Base-by-base conservation (phyloP, 1,140 invertebrate genomes). In the Bombus picipes region DNA sequence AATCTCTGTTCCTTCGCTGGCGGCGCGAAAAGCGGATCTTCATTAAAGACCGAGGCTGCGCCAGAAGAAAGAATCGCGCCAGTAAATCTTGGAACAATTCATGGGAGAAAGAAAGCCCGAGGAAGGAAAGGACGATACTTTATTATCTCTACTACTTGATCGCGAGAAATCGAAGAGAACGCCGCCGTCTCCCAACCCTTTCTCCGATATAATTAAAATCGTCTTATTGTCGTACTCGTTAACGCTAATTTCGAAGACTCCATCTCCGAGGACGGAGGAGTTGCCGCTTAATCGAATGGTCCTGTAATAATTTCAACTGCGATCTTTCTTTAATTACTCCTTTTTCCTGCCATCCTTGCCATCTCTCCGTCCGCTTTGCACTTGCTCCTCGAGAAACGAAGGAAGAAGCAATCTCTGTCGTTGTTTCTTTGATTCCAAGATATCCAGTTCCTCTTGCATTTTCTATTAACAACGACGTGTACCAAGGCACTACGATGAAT, bases 171-270 rank as follows among this genome's bases (percentile, higher is more conserved):
- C 76, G 76, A 80, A 47, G 25, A 6, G 28, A 43, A 22, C 22
- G 3, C 1, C 2, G 15, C 2, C 12, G 37, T 18, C 28, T 12
- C 22, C 32, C 37, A 34, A 25, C 12, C n/a, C 1, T 18, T 39
- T 28, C 59, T 43, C 22, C 1, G 34, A 15, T 59, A 79, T 81
- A 81, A 85, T 85, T 74, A 62, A 85, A 85, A 85, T 81, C 78
- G 41, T 81, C 71, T 73, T 85, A 72, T 71, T 62, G 66, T 59
- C 66, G 75, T 32, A 2, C 47, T 77, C 75, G 82, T 85, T 79
- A 66, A 81, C 34, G 79, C 78, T 85, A 85, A 85, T 85, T 81
- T 47, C 78, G 13, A 34, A 22, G 25, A 28, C 22, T 43, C 37
- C 15, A 41, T 41, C 81, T 43, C 13, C 37, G 18, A 28, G 25